A percentile compares a stretch with the other conserved stretches of the same genome.
phyloP scores from a whole-genome alignment of 2,113 vertebrate genomes.

The Pterocles burchelli region DNA sequence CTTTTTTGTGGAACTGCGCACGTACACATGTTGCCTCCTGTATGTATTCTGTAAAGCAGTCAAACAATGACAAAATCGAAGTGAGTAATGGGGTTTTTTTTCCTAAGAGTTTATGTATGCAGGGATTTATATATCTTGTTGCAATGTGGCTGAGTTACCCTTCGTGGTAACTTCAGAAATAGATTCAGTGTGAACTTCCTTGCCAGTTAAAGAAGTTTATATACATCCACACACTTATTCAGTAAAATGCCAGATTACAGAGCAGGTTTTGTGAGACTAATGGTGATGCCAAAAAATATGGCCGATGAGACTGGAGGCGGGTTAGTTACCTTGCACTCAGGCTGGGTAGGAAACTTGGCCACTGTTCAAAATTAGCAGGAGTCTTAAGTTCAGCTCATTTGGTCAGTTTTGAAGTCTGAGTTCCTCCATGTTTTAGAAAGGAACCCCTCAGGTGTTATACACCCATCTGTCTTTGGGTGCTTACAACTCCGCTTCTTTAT shows the following conservation, averaged over 20 bases:
- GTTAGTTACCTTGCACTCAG: accelerated
- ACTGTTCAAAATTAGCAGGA: neutral
- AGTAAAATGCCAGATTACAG: neutral
- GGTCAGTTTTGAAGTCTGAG: neutral
- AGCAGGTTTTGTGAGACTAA: neutral
- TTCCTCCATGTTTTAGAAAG: neutral
- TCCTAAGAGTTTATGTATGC: neutral
- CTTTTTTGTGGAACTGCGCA: neutral
- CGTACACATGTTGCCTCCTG: neutral
- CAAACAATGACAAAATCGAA: conserved; percentile 46
- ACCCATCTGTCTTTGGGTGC: neutral
- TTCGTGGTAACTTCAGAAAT: conserved; percentile 14
- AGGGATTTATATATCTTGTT: conserved; percentile 5
- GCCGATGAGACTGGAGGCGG: neutral
- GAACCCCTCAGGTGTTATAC: accelerated
- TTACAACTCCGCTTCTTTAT: neutral
- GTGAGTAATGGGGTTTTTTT: conserved; percentile 5
- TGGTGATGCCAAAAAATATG: neutral
- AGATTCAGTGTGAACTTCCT: neutral
- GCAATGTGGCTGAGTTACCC: neutral
- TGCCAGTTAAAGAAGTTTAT: neutral
- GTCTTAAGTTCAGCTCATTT: neutral
- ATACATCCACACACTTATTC: neutral
- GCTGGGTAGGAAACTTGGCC: neutral
- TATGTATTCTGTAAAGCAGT: neutral